Base-by-base conservation (phyloP, 2,888 invertebrate species). In the Toxonevra muliebris region DNA sequence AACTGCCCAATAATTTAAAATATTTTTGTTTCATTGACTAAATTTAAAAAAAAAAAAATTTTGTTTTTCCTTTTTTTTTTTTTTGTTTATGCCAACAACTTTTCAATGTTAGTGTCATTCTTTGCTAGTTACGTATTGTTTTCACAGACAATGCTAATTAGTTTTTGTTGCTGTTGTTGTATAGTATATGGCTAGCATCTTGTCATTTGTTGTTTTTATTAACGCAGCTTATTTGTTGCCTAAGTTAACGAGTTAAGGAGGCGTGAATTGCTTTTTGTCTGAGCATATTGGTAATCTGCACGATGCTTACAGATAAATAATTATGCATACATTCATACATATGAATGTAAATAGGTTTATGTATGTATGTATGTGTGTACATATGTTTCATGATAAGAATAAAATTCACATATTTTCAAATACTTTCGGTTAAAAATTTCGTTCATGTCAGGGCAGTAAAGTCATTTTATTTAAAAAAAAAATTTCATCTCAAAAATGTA, bases 161-260 rank as follows among this genome's bases (percentile, higher is more conserved):
- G 76, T 74, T 74, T 74, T 68, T 73, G 74, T 75, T 74, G 74
- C 69, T 72, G 69, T 70, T 74, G 70, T 62, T 48, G 20, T 48
- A 59, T 48, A 50, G 57, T 65, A 65, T 57, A 55, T 54, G 55
- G 54, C 20, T 72, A 71, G 71, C 69, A 68, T 69, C 71, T 68
- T 74, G 74, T 73, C 75, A 74, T 75, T 75, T 74, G 55, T 68
- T 67, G 66, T 66, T 67, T 63, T 67, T 68, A 61, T 69, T 69
- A 69, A 63, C 69, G 72, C 70, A 72, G 69, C 75, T 74, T 76
- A 79, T 79, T 77, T 76, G 77, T 76, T 79, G 75, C 75, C 72
- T 75, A 78, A 76, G 77, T 79, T 78, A 79, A 78, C 78, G 76
- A 79, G 78, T 76, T 79, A 79, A 79, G 76, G 74, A 79, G 78